phyloP scores from a whole-genome alignment of 2,113 vertebrate species.

The Abramis brama region DNA sequence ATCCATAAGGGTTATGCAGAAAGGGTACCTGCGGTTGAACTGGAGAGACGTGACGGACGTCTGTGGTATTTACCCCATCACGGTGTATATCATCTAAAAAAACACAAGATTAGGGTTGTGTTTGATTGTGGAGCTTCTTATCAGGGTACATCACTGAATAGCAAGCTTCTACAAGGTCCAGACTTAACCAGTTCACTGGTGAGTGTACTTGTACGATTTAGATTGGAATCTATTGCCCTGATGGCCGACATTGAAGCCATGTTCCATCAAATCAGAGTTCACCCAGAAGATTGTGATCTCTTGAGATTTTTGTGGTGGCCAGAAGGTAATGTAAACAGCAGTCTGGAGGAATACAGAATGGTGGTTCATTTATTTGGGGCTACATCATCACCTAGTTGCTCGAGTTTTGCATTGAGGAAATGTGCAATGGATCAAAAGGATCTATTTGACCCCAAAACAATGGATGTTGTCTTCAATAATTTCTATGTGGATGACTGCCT shows the following conservation, averaged over 20 bases:
- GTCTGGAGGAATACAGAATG: not conserved
- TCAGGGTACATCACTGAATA: slow-evolving; percentile 14
- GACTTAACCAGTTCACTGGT: not conserved
- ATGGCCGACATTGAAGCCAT: slow-evolving; percentile 4
- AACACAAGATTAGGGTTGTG: not conserved
- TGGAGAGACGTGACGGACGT: slow-evolving; percentile 1
- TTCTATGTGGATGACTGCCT: slow-evolving; percentile 24
- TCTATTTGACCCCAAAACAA: not conserved
- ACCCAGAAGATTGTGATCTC: not conserved
- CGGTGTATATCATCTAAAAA: not conserved
- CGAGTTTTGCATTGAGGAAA: not conserved
- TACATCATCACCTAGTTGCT: not conserved
- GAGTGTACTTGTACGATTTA: not conserved
- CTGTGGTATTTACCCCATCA: slow-evolving; percentile 20
- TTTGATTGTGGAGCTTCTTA: not conserved
- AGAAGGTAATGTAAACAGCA: not conserved
- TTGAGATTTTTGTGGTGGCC: slow-evolving; percentile 24
- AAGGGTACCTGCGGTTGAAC: not conserved
- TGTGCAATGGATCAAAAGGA: not conserved
- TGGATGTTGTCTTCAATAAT: not conserved
- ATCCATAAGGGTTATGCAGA: not conserved
- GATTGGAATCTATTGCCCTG: not conserved
- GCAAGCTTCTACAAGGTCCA: not conserved
- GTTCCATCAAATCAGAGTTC: not conserved
- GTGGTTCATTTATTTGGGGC: not conserved